Evolutionary conservation across 1,140 invertebrate genomes (phyloP).

Genomic region (Gyrodactylus salaris): DNA sequence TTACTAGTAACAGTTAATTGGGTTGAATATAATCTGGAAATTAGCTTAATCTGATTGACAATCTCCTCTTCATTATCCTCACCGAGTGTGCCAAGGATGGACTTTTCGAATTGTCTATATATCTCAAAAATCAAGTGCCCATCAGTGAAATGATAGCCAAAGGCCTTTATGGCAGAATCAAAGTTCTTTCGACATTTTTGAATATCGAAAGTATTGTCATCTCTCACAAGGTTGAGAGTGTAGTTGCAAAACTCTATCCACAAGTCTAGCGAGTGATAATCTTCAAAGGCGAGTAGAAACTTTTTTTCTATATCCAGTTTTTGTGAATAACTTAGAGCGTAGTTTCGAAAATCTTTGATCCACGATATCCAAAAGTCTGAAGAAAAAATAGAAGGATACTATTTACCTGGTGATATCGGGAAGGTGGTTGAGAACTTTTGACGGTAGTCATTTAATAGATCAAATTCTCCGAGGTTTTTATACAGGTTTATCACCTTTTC

Average conservation of each 20-base stretch:
- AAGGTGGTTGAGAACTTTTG: not conserved
- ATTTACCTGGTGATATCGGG: not conserved
- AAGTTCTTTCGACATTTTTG: not conserved
- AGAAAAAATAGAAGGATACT: not conserved
- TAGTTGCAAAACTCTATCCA: not conserved
- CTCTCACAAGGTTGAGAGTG: not conserved
- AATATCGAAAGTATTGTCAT: not conserved
- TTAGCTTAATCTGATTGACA: not conserved
- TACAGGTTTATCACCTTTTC: not conserved
- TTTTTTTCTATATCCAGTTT: not conserved
- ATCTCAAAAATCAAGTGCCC: not conserved
- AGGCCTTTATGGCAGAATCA: not conserved
- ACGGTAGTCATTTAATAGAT: not conserved
- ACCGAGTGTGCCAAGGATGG: not conserved
- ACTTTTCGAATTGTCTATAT: not conserved
- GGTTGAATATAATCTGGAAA: not conserved
- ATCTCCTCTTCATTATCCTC: not conserved
- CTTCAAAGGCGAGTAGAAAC: not conserved
- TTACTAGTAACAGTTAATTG: not conserved
- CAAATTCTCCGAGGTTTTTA: not conserved
- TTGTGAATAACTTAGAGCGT: not conserved
- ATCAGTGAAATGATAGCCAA: not conserved
- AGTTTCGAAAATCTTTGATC: not conserved
- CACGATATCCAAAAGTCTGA: not conserved
- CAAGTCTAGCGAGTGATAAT: not conserved